Evolutionary conservation across 2,888 invertebrate species (phyloP), one percentile per base, ranked within the genome.

Genomic region (Ypsolopha scabrella): DNA sequence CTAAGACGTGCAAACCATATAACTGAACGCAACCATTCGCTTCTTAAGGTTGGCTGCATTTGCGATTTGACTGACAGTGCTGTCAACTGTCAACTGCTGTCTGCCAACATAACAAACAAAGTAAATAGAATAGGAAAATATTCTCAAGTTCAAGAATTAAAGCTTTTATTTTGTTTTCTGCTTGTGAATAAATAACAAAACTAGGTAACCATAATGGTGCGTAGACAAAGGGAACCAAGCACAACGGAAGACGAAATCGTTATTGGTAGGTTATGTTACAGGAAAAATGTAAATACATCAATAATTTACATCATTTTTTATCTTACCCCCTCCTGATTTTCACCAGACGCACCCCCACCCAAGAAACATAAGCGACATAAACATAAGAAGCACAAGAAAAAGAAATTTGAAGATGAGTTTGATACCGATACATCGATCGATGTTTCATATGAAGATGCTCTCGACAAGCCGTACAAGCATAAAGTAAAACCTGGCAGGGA

Each of bases 301-400:
- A 7, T 24, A 34, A 45, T n/a, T n/a, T 36, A 6, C 24, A 34
- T n/a, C 45, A 34, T 9, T 45, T 6, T 39, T 34, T 6, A 24
- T 45, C 34, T 45, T 14, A 14, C 8, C 6, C 13, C 47, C 9
- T 47, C 13, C 14, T 36, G 8, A 33, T 35, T 50, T 72, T 52
- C 68, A 24, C 24, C 24, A 86, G 86, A 86, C 64, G 70, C 76
- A 49, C 73, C 87, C 3, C 80, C 87, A 10, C 82, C 81, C 56
- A 91, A 90, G 64, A 89, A 88, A 56, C 90, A 89, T 61, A 91
- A 90, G 64, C 89, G 88, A 54, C 91, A 91, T 59, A 91, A 90
- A 61, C 91, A 91, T 59, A 91, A 89, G 66, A 87, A 82, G 51
- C 85, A 85, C 57, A 87, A 78, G 63, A 90, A 88, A 62, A 88